phyloP scores from a whole-genome alignment of 2,888 invertebrate genomes.

The Phanerotoma sp. region DNA sequence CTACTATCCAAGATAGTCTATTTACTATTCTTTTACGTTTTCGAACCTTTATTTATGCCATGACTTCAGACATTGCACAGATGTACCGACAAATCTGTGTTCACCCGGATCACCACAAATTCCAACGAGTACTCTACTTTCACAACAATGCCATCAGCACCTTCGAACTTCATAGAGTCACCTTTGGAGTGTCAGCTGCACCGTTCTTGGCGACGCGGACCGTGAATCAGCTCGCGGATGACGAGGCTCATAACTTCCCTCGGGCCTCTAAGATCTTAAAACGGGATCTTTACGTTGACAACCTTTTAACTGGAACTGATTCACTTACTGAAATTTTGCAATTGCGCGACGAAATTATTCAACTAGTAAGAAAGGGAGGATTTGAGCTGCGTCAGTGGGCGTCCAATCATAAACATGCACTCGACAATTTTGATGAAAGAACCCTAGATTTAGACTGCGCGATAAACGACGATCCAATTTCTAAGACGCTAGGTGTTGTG shows the following conservation, averaged over 20 bases:
- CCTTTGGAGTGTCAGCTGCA: conserved; percentile 25
- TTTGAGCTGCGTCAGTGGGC: conserved; percentile 43
- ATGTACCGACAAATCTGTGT: conserved; percentile 29
- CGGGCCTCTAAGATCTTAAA: conserved; percentile 16
- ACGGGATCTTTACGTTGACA: conserved; percentile 34
- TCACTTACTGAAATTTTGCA: conserved; percentile 28
- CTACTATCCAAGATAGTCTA: conserved; percentile 12
- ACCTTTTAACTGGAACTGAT: conserved; percentile 30
- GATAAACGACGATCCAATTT: conserved; percentile 9
- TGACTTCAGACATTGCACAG: conserved; percentile 22
- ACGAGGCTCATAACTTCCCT: conserved; percentile 17
- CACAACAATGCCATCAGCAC: conserved; percentile 6
- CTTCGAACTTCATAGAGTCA: conserved; percentile 27
- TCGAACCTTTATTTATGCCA: conserved; percentile 16
- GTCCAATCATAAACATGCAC: conserved; percentile 24
- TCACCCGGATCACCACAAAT: conserved; percentile 15
- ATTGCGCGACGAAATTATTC: conserved; percentile 31
- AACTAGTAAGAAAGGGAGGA: conserved; percentile 37
- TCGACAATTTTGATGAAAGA: conserved; percentile 23
- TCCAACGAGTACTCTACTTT: conserved; percentile 26
- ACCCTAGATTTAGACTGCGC: conserved; percentile 12
- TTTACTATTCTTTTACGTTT: conserved; percentile 15
- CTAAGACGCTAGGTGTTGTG: conserved; percentile 25
- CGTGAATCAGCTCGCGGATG: conserved; percentile 27
- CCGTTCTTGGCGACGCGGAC: conserved; percentile 27